Conservation (phyloP, 2,113 vertebrate genomes). For the Rana temporaria region DNA sequence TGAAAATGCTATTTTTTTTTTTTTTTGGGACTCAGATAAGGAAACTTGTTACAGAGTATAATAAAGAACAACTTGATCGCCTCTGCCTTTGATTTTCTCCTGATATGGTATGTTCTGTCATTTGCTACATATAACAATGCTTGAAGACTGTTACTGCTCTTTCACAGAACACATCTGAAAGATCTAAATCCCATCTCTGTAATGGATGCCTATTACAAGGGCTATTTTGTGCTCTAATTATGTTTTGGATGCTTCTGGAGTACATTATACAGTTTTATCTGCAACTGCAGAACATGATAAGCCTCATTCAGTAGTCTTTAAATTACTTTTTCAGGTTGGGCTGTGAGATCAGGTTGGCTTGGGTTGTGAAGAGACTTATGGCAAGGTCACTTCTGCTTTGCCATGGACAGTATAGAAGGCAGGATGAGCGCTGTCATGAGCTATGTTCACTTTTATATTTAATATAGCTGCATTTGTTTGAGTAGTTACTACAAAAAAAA, state of each 20-base stretch:
- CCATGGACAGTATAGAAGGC: neutral
- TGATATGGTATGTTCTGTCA: conserved; percentile 36
- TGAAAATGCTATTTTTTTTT: conserved; percentile 19
- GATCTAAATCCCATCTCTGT: conserved; percentile 43
- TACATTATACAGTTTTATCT: conserved; percentile 40
- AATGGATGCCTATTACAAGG: conserved; percentile 35
- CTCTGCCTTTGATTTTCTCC: conserved; percentile 18
- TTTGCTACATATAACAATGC: conserved; percentile 32
- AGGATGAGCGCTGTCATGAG: neutral
- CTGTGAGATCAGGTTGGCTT: neutral
- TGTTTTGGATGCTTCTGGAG: conserved; percentile 24
- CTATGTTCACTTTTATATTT: neutral
- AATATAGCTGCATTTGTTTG: no score
- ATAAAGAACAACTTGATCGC: conserved; percentile 22
- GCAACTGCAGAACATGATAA: conserved; percentile 21
- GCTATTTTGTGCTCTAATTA: conserved; percentile 47
- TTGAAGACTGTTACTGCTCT: conserved; percentile 10
- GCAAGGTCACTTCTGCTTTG: conserved; percentile 6
- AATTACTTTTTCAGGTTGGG: neutral
- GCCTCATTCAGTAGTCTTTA: neutral
- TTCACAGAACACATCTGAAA: conserved; percentile 26
- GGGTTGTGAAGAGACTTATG: neutral
- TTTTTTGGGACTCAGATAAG: conserved; percentile 18
- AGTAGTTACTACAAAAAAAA: neutral
- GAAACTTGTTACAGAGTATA: conserved; percentile 13